A percentile compares a stretch with the other conserved stretches of the same genome.
Evolutionary conservation across 2,888 invertebrate species (phyloP).

Genomic region (Lamellibrachia satsuma): DNA sequence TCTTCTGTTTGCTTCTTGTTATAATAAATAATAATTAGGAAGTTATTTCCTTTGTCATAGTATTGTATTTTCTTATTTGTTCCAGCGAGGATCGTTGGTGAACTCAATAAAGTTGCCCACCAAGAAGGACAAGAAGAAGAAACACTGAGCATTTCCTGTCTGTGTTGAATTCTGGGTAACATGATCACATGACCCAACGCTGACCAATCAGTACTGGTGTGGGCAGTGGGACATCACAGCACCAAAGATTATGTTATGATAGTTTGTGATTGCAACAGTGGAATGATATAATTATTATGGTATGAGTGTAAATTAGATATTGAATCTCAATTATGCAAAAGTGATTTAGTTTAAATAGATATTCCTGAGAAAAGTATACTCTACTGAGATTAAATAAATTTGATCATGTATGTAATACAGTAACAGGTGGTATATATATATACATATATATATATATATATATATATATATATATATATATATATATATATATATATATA

Average conservation of each 20-base stretch:
- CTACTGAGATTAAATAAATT: neutral
- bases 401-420: neutral
- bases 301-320: neutral
- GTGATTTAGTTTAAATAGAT: neutral
- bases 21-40: neutral
- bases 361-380: no score
- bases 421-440: no score
- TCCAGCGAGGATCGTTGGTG: neutral
- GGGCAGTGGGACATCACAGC: neutral
- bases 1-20: neutral
- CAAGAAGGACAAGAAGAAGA: slow-evolving; percentile 5
- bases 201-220: neutral
- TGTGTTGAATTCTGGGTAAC: neutral
- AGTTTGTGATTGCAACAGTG: neutral
- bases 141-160: neutral
- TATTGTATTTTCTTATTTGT: neutral
- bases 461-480: neutral
- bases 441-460: no score
- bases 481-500: neutral
- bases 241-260: neutral
- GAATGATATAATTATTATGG: neutral
- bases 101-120: neutral
- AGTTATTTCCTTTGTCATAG: neutral
- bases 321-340: neutral
- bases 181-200: neutral